A percentile compares a stretch with the other conserved stretches of the same genome.
Evolutionary conservation across 2,113 vertebrate species (phyloP).

Genomic region (Bombycilla garrulus): DNA sequence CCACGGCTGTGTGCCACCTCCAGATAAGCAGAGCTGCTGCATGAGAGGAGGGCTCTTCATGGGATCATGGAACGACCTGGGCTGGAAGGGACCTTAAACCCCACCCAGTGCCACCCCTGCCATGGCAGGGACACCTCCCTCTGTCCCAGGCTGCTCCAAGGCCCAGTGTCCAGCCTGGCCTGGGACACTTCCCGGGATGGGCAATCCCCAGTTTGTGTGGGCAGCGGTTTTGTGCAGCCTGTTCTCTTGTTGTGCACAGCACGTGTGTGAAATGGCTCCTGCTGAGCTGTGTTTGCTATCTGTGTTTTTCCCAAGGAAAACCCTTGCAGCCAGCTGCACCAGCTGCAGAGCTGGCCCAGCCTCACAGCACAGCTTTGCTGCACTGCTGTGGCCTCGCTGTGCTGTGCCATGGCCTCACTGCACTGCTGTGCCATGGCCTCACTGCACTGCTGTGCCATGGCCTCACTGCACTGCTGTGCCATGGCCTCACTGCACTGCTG

Average conservation of each 20-base stretch:
- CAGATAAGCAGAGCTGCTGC: too few relatives aligned
- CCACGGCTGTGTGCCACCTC: fast-evolving
- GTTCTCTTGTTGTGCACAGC: neutral
- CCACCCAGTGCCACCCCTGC: neutral
- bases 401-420: too few relatives aligned
- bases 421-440: too few relatives aligned
- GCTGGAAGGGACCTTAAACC: neutral
- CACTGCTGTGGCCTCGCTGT: neutral
- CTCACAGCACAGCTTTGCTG: too few relatives aligned
- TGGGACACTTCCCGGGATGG: fast-evolving
- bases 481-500: too few relatives aligned
- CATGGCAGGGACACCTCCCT: neutral
- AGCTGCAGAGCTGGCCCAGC: too few relatives aligned
- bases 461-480: too few relatives aligned
- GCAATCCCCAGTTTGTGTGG: neutral
- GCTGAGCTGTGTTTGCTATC: neutral
- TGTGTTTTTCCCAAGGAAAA: neutral
- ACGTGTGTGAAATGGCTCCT: fast-evolving
- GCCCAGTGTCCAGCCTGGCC: neutral
- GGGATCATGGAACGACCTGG: neutral
- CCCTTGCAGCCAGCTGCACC: fast-evolving
- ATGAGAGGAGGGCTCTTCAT: neutral
- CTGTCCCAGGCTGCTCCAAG: neutral
- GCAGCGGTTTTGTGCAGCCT: too few relatives aligned
- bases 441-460: too few relatives aligned